Conservation (phyloP, 2,797 vertebrate species). For the Knipowitschia caucasica region DNA sequence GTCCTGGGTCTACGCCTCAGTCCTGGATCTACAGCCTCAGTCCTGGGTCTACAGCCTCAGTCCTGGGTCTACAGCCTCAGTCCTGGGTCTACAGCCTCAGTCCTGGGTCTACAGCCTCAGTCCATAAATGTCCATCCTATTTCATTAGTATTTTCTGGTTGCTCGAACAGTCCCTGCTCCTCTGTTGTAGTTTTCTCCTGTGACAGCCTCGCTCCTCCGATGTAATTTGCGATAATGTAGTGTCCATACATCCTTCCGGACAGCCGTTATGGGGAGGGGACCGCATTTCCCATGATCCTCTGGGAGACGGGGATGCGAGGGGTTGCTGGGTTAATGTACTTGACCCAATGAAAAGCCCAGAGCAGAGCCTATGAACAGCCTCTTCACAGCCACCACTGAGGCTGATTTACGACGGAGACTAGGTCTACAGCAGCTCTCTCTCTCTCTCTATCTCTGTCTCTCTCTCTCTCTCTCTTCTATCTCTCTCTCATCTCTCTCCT, state of each 20-base stretch:
- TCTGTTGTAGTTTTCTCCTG: background rate
- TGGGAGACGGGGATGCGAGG: slow-evolving; percentile 49
- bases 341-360: slow-evolving; percentile 71
- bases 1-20: too few relatives aligned
- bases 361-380: slow-evolving; percentile 66
- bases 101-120: too few relatives aligned
- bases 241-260: slow-evolving; percentile 36
- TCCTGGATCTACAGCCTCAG: too few relatives aligned
- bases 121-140: too few relatives aligned
- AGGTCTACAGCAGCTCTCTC: slow-evolving; percentile 30
- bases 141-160: too few relatives aligned
- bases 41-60: too few relatives aligned
- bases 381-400: slow-evolving; percentile 49
- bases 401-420: slow-evolving; percentile 69
- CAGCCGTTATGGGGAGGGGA: slow-evolving; percentile 34
- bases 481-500: background rate
- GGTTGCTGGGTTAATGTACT: slow-evolving; percentile 73
- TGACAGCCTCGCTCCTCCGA: slow-evolving; percentile 16
- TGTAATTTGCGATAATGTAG: slow-evolving; percentile 43
- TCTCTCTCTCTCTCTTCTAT: slow-evolving; percentile 32
- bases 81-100: too few relatives aligned
- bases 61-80: too few relatives aligned
- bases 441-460: slow-evolving; percentile 26
- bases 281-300: slow-evolving; percentile 34
- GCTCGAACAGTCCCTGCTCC: background rate